Evolutionary conservation across 2,797 vertebrate species (phyloP).

Genomic region (Cossypha caffra): DNA sequence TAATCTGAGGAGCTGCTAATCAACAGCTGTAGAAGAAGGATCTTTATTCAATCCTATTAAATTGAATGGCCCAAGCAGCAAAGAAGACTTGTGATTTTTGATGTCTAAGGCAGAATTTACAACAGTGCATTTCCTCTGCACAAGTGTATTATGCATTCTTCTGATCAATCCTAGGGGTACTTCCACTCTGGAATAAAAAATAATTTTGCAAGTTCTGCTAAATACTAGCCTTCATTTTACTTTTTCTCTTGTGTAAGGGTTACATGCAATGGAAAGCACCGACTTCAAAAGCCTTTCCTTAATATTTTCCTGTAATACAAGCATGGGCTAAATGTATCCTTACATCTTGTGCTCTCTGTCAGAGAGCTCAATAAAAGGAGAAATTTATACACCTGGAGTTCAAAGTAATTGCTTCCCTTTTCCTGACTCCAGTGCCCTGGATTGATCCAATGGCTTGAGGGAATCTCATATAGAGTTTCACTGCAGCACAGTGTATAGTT

Average conservation of each 20-base stretch:
- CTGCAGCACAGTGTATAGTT: not conserved
- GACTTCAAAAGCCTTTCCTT: constrained; percentile 22
- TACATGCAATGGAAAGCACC: not conserved
- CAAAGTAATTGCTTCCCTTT: constrained; percentile 36
- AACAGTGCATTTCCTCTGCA: not conserved
- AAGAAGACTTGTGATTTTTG: not conserved
- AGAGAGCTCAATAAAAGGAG: constrained; percentile 43
- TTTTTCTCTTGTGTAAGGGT: not conserved
- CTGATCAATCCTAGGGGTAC: not conserved
- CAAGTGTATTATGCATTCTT: not conserved
- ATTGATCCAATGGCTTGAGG: not conserved
- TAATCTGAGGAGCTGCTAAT: not conserved
- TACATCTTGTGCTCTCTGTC: not conserved
- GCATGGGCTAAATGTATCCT: not conserved
- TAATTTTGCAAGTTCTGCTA: not conserved
- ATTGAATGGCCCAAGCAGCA: not conserved
- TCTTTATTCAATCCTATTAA: not conserved
- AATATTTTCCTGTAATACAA: constrained; percentile 49
- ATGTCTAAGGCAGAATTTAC: not conserved
- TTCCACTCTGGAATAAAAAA: not conserved
- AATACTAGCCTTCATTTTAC: not conserved
- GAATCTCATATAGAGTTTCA: not conserved
- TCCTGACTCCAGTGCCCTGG: not conserved
- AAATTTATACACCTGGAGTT: constrained; percentile 30
- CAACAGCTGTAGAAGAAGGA: not conserved